Percentiles rank a stretch among this genome's conserved stretches.
phyloP scores from a whole-genome alignment of 2,888 invertebrate genomes.

The Hydroisotoma schaefferi region DNA sequence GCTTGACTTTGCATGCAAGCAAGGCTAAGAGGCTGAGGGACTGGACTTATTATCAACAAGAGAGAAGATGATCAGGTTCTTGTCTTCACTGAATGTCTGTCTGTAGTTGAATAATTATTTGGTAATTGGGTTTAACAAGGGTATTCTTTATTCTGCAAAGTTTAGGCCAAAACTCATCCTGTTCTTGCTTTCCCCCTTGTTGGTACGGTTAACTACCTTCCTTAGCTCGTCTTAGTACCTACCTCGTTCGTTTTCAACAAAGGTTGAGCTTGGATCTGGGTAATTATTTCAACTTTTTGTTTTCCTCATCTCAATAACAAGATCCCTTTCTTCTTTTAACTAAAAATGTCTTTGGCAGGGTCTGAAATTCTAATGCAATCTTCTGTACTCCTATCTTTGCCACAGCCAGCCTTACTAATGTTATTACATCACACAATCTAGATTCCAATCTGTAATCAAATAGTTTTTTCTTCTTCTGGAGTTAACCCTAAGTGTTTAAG shows the following conservation, averaged over 20 bases:
- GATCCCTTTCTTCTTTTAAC: neutral
- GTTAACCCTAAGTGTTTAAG: no score
- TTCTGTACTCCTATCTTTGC: no score
- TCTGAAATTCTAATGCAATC: no score
- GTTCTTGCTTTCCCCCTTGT: slow-evolving; percentile 5
- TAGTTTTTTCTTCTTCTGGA: neutral
- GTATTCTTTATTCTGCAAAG: neutral
- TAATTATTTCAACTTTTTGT: slow-evolving; percentile 46
- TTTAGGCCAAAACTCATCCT: slow-evolving; percentile 8
- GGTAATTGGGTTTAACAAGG: slow-evolving; percentile 19
- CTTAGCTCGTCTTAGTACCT: no score
- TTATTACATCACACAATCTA: no score
- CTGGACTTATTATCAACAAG: neutral
- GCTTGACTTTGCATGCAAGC: neutral
- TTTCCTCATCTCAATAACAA: neutral
- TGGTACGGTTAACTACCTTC: slow-evolving; percentile 6
- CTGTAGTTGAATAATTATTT: slow-evolving; percentile 16
- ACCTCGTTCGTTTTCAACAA: no score
- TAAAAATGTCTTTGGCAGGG: neutral
- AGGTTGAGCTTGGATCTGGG: slow-evolving; percentile 5
- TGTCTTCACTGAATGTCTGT: neutral
- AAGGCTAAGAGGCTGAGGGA: slow-evolving; percentile 2
- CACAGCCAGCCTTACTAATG: no score
- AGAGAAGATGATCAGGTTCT: slow-evolving; percentile 9
- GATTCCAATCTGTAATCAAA: slow-evolving; percentile 26